phyloP scores from a whole-genome alignment of 2,888 invertebrate genomes.

The Archips crataeganus region DNA sequence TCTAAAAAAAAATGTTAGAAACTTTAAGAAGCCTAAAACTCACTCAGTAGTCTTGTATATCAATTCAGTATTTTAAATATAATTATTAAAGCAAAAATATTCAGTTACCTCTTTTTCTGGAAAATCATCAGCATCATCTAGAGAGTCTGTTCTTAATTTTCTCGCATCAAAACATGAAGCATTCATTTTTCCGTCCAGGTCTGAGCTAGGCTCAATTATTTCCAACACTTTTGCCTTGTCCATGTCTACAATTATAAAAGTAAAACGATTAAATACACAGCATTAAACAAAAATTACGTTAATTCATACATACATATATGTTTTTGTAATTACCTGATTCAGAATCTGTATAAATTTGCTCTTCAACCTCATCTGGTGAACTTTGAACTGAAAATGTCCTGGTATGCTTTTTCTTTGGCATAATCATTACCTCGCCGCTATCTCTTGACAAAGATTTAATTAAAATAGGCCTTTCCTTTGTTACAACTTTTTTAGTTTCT shows the following conservation, averaged over 20 bases:
- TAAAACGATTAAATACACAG: background rate
- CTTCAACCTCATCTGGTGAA: conserved; percentile 83
- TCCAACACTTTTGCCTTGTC: conserved; percentile 83
- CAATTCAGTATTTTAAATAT: too few relatives aligned
- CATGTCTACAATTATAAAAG: conserved; percentile 68
- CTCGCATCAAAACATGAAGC: conserved; percentile 76
- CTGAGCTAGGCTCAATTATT: conserved; percentile 82
- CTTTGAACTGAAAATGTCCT: conserved; percentile 83
- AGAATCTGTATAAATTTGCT: conserved; percentile 83
- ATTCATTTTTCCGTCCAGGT: conserved; percentile 70
- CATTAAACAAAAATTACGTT: conserved; percentile 5
- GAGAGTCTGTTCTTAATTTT: conserved; percentile 80
- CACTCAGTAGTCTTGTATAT: background rate
- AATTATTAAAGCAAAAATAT: background rate
- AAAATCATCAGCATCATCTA: conserved; percentile 83
- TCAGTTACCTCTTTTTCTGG: conserved; percentile 76
- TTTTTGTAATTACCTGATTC: conserved; percentile 73
- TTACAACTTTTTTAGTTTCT: conserved; percentile 62
- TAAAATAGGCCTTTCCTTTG: conserved; percentile 73
- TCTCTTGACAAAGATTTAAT: conserved; percentile 81
- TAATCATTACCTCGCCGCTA: conserved; percentile 78
- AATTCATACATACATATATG: conserved; percentile 4
- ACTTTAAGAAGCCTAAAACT: background rate
- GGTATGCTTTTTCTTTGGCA: conserved; percentile 80
- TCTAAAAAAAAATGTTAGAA: conserved; percentile 54